Conservation (phyloP, 2,888 invertebrate species). For the Dioctria rufipes region DNA sequence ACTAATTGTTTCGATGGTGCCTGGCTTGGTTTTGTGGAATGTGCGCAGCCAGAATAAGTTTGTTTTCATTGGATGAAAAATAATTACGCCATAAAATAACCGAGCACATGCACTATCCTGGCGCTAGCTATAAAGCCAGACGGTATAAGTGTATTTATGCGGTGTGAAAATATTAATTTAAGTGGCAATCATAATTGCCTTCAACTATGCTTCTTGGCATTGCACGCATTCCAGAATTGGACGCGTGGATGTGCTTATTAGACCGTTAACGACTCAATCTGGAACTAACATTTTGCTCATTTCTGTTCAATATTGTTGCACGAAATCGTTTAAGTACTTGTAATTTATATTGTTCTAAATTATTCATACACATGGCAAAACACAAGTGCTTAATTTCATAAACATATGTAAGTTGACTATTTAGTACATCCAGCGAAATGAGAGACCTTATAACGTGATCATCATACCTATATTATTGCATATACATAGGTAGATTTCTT, state of each 20-base stretch:
- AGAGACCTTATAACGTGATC: too few relatives aligned
- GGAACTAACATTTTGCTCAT: not conserved
- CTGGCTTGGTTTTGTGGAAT: not conserved
- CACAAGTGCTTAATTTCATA: too few relatives aligned
- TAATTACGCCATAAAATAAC: constrained; percentile 13
- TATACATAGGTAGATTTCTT: too few relatives aligned
- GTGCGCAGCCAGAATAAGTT: not conserved
- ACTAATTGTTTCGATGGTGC: constrained; percentile 14
- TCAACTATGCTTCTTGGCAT: constrained; percentile 7
- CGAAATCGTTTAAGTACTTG: too few relatives aligned
- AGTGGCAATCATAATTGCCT: constrained; percentile 26
- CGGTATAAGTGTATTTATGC: constrained; percentile 27
- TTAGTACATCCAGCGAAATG: too few relatives aligned
- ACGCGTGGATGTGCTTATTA: constrained; percentile 4
- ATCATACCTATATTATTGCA: too few relatives aligned
- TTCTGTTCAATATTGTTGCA: too few relatives aligned
- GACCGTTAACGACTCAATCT: constrained; percentile 21
- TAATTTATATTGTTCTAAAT: too few relatives aligned
- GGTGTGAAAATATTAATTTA: constrained; percentile 52
- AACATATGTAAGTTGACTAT: too few relatives aligned
- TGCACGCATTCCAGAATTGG: not conserved
- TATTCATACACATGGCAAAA: too few relatives aligned
- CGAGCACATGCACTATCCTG: constrained; percentile 23
- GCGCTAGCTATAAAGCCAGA: not conserved
- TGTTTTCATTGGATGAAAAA: not conserved